Evolutionary conservation across 2,113 vertebrate species (phyloP), one percentile per base, ranked within the genome.

Genomic region (Isichthys henryi): DNA sequence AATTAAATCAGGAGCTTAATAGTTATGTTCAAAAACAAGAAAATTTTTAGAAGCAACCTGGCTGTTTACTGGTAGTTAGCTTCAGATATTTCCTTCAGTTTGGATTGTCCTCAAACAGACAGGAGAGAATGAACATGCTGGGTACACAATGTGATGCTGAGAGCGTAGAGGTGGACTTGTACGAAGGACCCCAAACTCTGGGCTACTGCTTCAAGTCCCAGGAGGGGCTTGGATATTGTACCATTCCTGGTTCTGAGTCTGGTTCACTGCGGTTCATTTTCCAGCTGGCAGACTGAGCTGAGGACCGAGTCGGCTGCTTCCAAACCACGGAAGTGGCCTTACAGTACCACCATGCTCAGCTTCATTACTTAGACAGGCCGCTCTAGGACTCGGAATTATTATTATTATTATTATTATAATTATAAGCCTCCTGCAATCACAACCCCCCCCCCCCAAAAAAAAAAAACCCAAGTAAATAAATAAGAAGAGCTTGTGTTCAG

Each of bases 1-100:
- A 53, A 35, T 53, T 53, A 23, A 87, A 87, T 87, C 49, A 87
- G 50, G 11, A 87, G 49, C 27, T 31, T 86, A 86, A 52, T 52
- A 53, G 85, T 87, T 9, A 17, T 56, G 50, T 86, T 86, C 84
- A 86, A 86, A 86, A 86, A 31, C 48, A 52, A 84, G 31, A 84
- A 83, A 13, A 48, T 19, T 15, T 43, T 83, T 77, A 39, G 19
- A 84, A 48, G 45, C 46, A 45, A 46, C 43, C 43, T 48, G 17
- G 8, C 23, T 46, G 82, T 84, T 84, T 84, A 84, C 43, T 43
- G 21, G 35, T 84, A 46, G 23, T 84, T 23, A 21, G 43, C 19
- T 84, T 48, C 39, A 21, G 43, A 48, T 46, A 83, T 83, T 23
- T 39, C 82, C 15, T 21, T 23, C 19, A 46, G 82, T 48, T 84